Evolutionary conservation across 2,888 invertebrate species (phyloP), one percentile per base, ranked within the genome.

Genomic region (Mimachlamys varia): DNA sequence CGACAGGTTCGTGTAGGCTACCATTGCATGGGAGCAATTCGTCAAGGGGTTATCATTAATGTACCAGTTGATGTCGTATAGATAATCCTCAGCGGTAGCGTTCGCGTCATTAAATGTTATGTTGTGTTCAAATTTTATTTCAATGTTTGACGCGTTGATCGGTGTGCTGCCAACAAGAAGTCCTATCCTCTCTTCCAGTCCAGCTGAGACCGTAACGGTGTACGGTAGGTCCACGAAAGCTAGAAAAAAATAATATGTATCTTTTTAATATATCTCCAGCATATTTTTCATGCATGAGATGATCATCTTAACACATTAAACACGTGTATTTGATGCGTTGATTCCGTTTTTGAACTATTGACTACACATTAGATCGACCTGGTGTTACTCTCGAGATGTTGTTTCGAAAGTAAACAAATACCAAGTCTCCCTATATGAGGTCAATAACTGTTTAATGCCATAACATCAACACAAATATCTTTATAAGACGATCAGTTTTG

Each of bases 61-160:
- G 33, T 76, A 76, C 76, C 76, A 76, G 15, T 76, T 33, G 22
- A 76, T 22, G 76, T 76, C 76, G 33, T 76, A 76, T 76, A 76
- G 33, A 76, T 27, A 76, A 5, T 27, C 10, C 10, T 33, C 33
- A 12, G 76, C 12, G 27, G 27, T 33, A 0, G 2, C 33, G 27
- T 76, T 76, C 33, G 27, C 76, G 12, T 33, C 5, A 27, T 2
- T 76, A 15, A 76, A 76, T 3, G 27, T 15, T 76, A 76, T 76
- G 33, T 17, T 76, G 76, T 76, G 76, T 33, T 76, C 76, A 76
- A 76, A 76, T 76, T 76, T 76, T 27, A 76, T 76, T 76, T 76
- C 76, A 12, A 27, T 7, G 76, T 76, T 62, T 17, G n/a, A 0
- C 0, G 22, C 33, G 27, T 33, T 10, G 27, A 27, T 4, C 13